Conservation (phyloP, 2,888 invertebrate species). For the Drosophila neoperkinsi region DNA sequence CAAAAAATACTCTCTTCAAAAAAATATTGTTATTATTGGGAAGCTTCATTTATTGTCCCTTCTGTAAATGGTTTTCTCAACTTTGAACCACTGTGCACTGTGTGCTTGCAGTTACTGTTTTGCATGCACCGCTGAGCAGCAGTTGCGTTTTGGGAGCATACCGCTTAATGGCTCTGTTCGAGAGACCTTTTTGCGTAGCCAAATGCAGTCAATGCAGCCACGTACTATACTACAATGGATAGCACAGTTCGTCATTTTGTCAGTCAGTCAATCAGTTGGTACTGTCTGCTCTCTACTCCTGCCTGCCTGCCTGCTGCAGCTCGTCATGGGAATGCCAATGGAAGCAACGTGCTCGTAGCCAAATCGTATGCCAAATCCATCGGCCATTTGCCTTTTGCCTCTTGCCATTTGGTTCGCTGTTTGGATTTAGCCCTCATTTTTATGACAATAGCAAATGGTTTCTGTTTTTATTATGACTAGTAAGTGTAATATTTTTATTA, state of each 20-base stretch:
- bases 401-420: slow-evolving; percentile 21
- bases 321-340: slow-evolving; percentile 47
- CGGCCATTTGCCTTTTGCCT: slow-evolving; percentile 10
- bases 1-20: background rate
- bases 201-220: slow-evolving; percentile 8
- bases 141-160: slow-evolving; percentile 44
- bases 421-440: slow-evolving; percentile 21
- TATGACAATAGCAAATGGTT: slow-evolving; percentile 27
- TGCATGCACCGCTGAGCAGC: slow-evolving; percentile 63
- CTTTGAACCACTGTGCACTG: slow-evolving; percentile 36
- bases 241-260: slow-evolving; percentile 14
- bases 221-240: background rate
- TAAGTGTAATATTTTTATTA: slow-evolving; percentile 10
- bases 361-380: slow-evolving; percentile 2
- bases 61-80: background rate
- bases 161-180: slow-evolving; percentile 66
- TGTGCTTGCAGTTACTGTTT: slow-evolving; percentile 26
- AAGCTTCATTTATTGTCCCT: background rate
- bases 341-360: slow-evolving; percentile 10
- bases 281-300: background rate
- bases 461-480: slow-evolving; percentile 5
- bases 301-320: slow-evolving; percentile 1
- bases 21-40: background rate
- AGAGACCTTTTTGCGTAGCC: slow-evolving; percentile 28
- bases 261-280: slow-evolving; percentile 24